These are phyloP conservation scores for Melanostoma mellinum DNA, from an alignment of 2,888 invertebrate species.

Conservation along the genomic window DNA sequence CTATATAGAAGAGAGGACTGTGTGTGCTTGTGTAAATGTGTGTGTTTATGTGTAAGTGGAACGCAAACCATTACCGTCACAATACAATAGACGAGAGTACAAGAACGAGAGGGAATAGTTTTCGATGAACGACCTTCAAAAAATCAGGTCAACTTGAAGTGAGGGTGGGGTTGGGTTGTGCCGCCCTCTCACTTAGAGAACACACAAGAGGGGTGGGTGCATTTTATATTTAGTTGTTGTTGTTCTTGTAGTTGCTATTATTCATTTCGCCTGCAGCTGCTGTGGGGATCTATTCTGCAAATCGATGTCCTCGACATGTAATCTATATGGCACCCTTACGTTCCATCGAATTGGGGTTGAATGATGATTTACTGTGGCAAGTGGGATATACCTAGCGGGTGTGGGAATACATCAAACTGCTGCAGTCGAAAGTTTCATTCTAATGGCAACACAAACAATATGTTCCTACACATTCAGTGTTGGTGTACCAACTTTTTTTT, in stretches of 20 bases:
- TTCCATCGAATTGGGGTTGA: conserved; percentile 57
- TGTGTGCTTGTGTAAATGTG: background rate
- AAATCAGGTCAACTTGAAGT: conserved; percentile 68
- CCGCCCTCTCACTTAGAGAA: background rate
- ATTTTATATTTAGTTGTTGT: conserved; percentile 14
- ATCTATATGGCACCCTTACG: conserved; percentile 62
- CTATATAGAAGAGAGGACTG: background rate
- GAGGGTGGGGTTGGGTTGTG: conserved; percentile 21
- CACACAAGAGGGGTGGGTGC: conserved; percentile 16
- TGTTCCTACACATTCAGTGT: conserved; percentile 3
- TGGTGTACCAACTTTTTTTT: conserved; percentile 10
- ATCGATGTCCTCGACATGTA: conserved; percentile 69
- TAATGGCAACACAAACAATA: background rate
- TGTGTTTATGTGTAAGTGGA: conserved; percentile 24
- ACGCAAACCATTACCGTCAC: conserved; percentile 65
- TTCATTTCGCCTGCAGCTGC: conserved; percentile 4
- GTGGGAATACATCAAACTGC: conserved; percentile 47
- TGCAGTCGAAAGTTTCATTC: conserved; percentile 46
- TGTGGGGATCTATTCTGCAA: conserved; percentile 35
- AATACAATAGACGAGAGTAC: conserved; percentile 38
- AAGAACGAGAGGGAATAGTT: conserved; percentile 48
- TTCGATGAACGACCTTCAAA: conserved; percentile 69
- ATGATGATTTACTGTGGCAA: conserved; percentile 59
- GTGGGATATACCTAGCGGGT: conserved; percentile 25
- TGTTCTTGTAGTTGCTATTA: background rate